phyloP scores from a whole-genome alignment of 2,797 vertebrate species.

The Phoxinus dragarum region DNA sequence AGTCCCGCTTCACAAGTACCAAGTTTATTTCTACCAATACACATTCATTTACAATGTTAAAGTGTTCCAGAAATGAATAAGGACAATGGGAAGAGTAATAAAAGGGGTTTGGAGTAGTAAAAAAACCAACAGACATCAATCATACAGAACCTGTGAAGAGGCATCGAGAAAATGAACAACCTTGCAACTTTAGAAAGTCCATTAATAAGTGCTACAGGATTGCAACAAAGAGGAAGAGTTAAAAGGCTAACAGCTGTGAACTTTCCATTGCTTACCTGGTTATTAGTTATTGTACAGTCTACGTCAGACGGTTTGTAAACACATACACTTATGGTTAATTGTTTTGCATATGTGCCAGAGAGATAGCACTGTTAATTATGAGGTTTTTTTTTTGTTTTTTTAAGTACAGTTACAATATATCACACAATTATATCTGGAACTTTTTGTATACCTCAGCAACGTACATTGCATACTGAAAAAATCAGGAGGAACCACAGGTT shows the following conservation, averaged over 20 bases:
- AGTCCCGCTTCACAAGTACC: constrained; percentile 78
- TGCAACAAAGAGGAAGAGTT: background rate
- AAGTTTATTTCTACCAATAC: constrained; percentile 67
- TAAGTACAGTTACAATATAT: constrained; percentile 18
- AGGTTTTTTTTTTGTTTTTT: no score
- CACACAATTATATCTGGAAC: constrained; percentile 26
- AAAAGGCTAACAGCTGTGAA: background rate
- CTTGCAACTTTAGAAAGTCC: constrained; percentile 34
- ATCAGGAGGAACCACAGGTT: background rate
- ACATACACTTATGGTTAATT: constrained; percentile 11
- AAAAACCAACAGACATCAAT: constrained; percentile 36
- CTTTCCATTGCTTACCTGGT: constrained; percentile 1
- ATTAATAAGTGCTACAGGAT: constrained; percentile 3
- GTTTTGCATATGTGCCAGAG: constrained; percentile 33
- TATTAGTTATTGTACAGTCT: constrained; percentile 13
- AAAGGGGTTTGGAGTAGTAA: constrained; percentile 63
- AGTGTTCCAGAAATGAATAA: constrained; percentile 30
- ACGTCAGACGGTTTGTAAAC: constrained; percentile 16
- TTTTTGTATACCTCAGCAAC: background rate
- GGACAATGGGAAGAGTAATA: constrained; percentile 51
- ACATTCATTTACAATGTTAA: constrained; percentile 47
- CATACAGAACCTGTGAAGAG: constrained; percentile 38
- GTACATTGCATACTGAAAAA: constrained; percentile 11
- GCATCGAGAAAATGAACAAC: constrained; percentile 36
- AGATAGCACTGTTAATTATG: constrained; percentile 24